Evolutionary conservation across 2,113 vertebrate species (phyloP).

Genomic region (Fukomys damarensis): DNA sequence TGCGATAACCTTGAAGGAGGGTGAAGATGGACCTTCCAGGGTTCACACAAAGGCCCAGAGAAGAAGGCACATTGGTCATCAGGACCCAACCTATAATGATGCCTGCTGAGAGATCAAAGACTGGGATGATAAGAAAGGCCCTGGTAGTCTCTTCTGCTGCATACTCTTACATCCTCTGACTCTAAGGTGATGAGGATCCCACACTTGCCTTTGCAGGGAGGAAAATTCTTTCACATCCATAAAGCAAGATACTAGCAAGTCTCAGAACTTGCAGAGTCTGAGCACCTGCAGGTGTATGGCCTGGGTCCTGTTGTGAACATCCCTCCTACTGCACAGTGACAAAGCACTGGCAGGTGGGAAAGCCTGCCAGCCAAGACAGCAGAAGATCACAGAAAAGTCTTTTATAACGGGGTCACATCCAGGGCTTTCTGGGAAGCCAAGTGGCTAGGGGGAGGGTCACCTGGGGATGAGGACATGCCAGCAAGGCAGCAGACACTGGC

Average conservation of each 20-base stretch:
- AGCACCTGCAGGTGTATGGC: conserved; percentile 15
- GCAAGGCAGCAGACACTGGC: not conserved
- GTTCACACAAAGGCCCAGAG: no score
- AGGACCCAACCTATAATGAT: not conserved
- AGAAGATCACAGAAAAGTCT: not conserved
- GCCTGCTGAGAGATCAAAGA: not conserved
- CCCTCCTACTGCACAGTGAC: not conserved
- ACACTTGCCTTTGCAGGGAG: not conserved
- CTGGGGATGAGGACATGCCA: not conserved
- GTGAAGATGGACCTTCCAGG: not conserved
- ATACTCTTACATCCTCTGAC: not conserved
- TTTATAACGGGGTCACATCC: not conserved
- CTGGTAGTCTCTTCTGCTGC: not conserved
- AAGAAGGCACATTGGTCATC: not conserved
- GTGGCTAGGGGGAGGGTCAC: not conserved
- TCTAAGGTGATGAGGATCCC: not conserved
- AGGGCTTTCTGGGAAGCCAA: conserved; percentile 7
- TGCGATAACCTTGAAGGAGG: not conserved
- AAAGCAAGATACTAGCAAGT: not conserved
- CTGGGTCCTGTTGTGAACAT: not conserved
- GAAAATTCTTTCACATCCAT: not conserved
- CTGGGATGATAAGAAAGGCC: not conserved
- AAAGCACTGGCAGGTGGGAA: not conserved
- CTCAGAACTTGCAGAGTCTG: not conserved
- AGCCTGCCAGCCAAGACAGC: not conserved